Evolutionary conservation across 2,888 invertebrate genomes (phyloP), one percentile per base, ranked within the genome.

Genomic region (Apamea crenata): DNA sequence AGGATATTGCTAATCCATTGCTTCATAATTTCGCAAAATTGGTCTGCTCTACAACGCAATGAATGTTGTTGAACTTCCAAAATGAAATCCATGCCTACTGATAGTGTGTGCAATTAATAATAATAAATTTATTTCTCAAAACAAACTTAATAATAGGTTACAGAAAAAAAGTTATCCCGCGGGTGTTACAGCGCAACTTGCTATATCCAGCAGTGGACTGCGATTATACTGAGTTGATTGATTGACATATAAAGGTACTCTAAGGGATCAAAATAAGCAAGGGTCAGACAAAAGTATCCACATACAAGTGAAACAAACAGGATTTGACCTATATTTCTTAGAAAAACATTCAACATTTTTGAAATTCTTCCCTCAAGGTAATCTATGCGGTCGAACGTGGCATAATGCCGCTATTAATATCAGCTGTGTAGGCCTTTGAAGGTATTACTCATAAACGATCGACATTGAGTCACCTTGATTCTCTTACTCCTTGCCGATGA

Each of bases 401-500:
- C 32, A 72, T 79, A 74, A 70, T 84, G 76, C 68, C 18, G 70
- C 80, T 87, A 81, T 85, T 83, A 85, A 87, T 87, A 87, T 73
- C 77, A 66, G 68, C 63, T 69, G 65, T 70, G 78, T 72, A 74
- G 72, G 66, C 80, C 79, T 84, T 81, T 83, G 74, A 50, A 82
- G 72, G 77, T 36, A 84, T 80, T 85, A 85, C 78, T 87, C 89
- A 87, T 83, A 84, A 80, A 84, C 77, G 85, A 82, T 89, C 88
- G 81, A 86, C 89, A 90, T 89, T 73, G 73, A 89, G 79, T 88
- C 85, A 88, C 92, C 92, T 93, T 93, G 93, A n/a, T n/a, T n/a
- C n/a, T n/a, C n/a, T n/a, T n/a, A n/a, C n/a, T n/a, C n/a, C n/a
- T n/a, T n/a, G 91, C 89, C 91, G 77, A 81, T 88, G 81, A 87